A percentile compares a stretch with the other conserved stretches of the same genome.
Conservation (phyloP, 2,113 vertebrate genomes). For the Callionymus lyra region DNA sequence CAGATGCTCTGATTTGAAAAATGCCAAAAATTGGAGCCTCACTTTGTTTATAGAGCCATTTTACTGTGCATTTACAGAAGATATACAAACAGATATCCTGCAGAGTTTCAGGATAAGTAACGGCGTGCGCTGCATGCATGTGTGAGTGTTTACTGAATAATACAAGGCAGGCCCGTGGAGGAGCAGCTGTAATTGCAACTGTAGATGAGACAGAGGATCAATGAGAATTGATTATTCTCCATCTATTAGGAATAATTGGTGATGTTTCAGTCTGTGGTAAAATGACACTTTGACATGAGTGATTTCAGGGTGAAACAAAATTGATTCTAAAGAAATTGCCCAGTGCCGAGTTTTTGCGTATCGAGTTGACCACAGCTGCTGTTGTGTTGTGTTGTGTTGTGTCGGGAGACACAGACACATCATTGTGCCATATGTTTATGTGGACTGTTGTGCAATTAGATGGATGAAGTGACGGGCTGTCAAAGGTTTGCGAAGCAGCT, state of each 20-base stretch:
- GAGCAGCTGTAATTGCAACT: constrained; percentile 26
- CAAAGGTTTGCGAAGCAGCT: no score
- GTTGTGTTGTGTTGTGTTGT: no score
- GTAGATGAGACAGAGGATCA: constrained; percentile 19
- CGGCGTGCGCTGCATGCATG: constrained; percentile 12
- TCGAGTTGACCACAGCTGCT: no score
- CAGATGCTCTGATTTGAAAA: constrained; percentile 48
- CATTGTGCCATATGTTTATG: no score
- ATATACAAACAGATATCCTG: constrained; percentile 25
- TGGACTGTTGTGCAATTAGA: no score
- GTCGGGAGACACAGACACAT: no score
- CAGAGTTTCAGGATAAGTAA: constrained; percentile 41
- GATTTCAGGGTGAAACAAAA: constrained; percentile 17
- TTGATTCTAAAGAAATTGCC: constrained; percentile 17
- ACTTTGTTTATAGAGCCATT: constrained; percentile 41
- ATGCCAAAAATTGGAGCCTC: constrained; percentile 33
- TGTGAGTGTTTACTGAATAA: constrained; percentile 12
- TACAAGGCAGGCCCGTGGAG: constrained; percentile 14
- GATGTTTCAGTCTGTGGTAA: constrained; percentile 21
- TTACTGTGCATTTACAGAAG: constrained; percentile 37
- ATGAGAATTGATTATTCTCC: constrained; percentile 36
- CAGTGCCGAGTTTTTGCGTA: no score
- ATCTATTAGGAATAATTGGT: constrained; percentile 42
- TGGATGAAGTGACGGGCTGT: no score
- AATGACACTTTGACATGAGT: constrained; percentile 26